These are phyloP conservation scores for Chloebia gouldiae DNA, from an alignment of 2,113 vertebrate genomes.

Conservation along the genomic window DNA sequence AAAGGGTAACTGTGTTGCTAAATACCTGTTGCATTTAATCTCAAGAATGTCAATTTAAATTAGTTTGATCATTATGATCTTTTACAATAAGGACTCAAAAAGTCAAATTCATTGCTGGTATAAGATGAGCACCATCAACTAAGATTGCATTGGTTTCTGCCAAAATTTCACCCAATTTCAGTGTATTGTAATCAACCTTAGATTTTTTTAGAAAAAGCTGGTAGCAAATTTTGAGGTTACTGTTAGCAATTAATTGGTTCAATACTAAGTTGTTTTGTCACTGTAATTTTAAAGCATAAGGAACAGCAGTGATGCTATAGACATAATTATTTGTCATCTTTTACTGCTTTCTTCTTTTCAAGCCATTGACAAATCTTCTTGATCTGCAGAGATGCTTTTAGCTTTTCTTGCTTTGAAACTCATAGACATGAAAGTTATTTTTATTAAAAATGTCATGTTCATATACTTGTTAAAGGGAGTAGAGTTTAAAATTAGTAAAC, in stretches of 20 bases:
- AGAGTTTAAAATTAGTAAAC: background rate
- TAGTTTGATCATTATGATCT: background rate
- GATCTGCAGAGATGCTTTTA: background rate
- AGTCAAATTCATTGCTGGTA: background rate
- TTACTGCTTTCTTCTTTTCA: background rate
- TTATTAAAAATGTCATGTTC: slow-evolving; percentile 9
- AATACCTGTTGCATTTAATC: background rate
- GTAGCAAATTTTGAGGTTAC: background rate
- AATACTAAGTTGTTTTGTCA: background rate
- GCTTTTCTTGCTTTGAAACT: slow-evolving; percentile 14
- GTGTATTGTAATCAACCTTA: background rate
- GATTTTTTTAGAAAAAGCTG: background rate
- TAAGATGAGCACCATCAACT: background rate
- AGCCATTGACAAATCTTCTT: background rate
- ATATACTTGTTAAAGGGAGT: background rate
- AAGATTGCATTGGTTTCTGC: background rate
- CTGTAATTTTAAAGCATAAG: background rate
- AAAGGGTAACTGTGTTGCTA: background rate
- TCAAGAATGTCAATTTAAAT: background rate
- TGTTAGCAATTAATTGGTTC: background rate
- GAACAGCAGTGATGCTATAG: background rate
- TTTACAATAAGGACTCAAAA: background rate
- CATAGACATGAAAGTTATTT: slow-evolving; percentile 12
- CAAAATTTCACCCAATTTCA: background rate
- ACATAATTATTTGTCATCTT: background rate